These are phyloP conservation scores for Bactericera cockerelli DNA, from an alignment of 1,140 invertebrate genomes.

Conservation along the genomic window DNA sequence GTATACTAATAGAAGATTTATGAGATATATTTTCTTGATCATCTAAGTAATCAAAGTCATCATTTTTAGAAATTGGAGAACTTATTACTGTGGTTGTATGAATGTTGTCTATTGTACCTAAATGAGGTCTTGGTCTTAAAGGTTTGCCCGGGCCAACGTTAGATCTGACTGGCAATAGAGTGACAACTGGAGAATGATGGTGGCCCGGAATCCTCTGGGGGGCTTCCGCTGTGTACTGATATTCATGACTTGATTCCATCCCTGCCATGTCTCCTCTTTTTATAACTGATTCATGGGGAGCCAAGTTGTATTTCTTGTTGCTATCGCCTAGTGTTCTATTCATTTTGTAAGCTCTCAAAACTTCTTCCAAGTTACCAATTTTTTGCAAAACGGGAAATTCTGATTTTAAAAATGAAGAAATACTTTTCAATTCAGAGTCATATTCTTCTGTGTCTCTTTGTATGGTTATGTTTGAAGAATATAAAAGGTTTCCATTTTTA, in stretches of 20 bases:
- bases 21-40: no score
- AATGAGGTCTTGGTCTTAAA: conserved; percentile 34
- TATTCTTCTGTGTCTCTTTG: not conserved
- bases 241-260: conserved; percentile 12
- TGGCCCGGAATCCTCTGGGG: not conserved
- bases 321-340: conserved; percentile 26
- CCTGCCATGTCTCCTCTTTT: conserved; percentile 12
- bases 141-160: conserved; percentile 40
- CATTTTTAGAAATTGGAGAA: not conserved
- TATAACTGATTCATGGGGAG: not conserved
- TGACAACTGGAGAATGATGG: conserved; percentile 30
- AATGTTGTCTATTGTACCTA: not conserved
- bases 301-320: not conserved
- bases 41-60: no score
- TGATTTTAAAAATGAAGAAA: conserved; percentile 9
- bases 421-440: conserved; percentile 3
- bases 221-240: not conserved
- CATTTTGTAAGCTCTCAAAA: conserved; percentile 26
- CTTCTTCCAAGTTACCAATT: conserved; percentile 19
- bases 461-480: not conserved
- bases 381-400: conserved; percentile 19
- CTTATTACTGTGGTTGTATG: conserved; percentile 4
- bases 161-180: conserved; percentile 42
- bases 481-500: not conserved
- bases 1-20: no score